Percentiles rank a stretch among this genome's conserved stretches.
These are phyloP conservation scores for Dromius quadrimaculatus DNA, from an alignment of 2,888 invertebrate genomes.

Conservation along the genomic window DNA sequence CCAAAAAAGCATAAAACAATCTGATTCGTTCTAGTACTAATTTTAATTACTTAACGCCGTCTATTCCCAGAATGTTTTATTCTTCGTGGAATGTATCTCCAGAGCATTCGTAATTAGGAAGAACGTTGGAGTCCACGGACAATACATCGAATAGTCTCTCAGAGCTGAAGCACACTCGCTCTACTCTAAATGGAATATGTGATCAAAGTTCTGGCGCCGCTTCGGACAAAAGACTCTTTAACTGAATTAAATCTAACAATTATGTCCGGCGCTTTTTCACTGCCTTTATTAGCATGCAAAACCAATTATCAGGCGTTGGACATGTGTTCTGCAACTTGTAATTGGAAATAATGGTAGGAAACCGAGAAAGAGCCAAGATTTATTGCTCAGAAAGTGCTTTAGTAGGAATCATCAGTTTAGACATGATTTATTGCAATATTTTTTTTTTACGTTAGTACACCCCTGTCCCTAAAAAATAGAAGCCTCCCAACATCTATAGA, in stretches of 20 bases:
- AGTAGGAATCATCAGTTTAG: too few species aligned
- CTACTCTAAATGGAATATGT: conserved; percentile 46
- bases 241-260: conserved; percentile 50
- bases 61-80: neutral
- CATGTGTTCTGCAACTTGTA: conserved; percentile 10
- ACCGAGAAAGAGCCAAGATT: neutral
- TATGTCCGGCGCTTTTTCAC: conserved; percentile 43
- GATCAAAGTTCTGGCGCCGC: conserved; percentile 47
- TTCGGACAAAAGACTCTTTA: conserved; percentile 47
- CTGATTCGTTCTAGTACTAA: too few species aligned
- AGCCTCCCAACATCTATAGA: too few species aligned
- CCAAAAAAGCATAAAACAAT: too few species aligned
- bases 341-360: conserved; percentile 35
- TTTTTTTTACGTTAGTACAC: too few species aligned
- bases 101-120: conserved; percentile 42
- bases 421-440: too few species aligned
- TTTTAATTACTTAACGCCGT: too few species aligned
- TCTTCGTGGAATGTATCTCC: conserved; percentile 15
- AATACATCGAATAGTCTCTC: conserved; percentile 12
- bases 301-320: conserved; percentile 36
- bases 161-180: neutral
- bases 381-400: too few species aligned
- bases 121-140: conserved; percentile 45
- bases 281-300: conserved; percentile 41
- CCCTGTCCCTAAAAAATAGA: too few species aligned